Base-by-base conservation (phyloP, 2,797 vertebrate genomes). In the Gallinago nigripennis region DNA sequence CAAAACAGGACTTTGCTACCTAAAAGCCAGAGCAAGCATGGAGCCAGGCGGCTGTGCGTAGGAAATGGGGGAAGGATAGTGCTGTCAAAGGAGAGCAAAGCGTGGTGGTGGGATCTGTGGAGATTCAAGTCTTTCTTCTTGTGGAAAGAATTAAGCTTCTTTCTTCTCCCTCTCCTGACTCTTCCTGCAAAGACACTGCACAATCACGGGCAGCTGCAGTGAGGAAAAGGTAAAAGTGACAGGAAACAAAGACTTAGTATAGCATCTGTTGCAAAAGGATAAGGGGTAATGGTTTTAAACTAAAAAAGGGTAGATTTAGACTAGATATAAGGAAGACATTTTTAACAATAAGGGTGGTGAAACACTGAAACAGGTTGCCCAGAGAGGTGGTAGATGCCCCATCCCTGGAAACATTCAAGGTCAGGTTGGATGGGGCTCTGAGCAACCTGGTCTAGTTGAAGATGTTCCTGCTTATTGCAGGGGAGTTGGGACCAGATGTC, bases 1-100 rank as follows among this genome's bases (percentile, higher is more conserved):
- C 12, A 56, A 70, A 92, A 60, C 12, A 56, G 56, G 33, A 28
- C 21, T 91, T 85, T 24, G 24, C 9, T 92, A 6, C 12, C 64
- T 85, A 51, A 91, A 88, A 91, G 12, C 7, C 64, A 60, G 79
- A 80, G 48, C 31, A 72, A 31, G 56, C 57, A 24, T 24, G 80
- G 41, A 80, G 13, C 8, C 41, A 69, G 28, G 17, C 30, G 70
- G n/a, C 7, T 3, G 2, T 6, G 18, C 2, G 0, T 7, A 27
- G 50, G 45, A 61, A 31, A 6, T 28, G 17, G 19, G 30, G 9
- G 20, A 63, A 75, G n/a, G 11, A 90, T 8, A 57, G 9, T 9
- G 6, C 24, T 78, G 33, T 13, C 21, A 54, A 9, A 0, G 1
- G 48, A 63, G 25, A 28, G 64, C 48, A 61, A 28, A 60, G 16